A percentile compares a stretch with the other conserved stretches of the same genome.
Conservation (phyloP, 64 coral and sea anemone genomes). For the Trachythela sp. region DNA sequence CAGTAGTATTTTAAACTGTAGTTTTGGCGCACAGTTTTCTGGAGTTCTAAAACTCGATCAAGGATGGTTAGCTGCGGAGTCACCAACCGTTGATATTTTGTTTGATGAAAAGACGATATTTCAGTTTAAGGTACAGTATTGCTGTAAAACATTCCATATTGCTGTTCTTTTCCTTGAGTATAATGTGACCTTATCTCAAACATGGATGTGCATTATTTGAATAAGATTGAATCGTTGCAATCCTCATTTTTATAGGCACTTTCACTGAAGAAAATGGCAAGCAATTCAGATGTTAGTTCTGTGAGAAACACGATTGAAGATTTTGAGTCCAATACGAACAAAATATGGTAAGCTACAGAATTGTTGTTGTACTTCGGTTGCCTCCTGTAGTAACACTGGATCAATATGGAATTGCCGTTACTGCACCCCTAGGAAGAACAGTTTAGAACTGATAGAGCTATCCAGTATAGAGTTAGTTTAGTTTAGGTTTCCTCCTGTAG, state of each 20-base stretch:
- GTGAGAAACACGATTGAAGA: background rate
- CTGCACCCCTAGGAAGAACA: no score
- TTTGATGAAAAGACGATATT: background rate
- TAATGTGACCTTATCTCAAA: background rate
- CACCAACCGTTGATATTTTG: background rate
- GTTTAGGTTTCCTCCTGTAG: no score
- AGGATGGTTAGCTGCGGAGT: background rate
- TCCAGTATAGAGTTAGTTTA: no score
- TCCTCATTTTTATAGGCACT: background rate
- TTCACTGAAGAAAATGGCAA: background rate
- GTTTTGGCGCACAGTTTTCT: constrained; percentile 12
- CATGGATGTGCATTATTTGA: no score
- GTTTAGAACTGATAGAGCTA: no score
- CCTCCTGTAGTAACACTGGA: no score
- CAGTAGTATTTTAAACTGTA: background rate
- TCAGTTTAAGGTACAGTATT: background rate
- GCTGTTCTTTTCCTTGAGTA: background rate
- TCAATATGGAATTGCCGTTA: no score
- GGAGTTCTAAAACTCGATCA: background rate
- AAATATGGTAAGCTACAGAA: background rate
- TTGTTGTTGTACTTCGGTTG: no score
- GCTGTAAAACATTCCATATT: no score
- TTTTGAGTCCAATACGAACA: background rate
- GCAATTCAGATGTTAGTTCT: background rate
- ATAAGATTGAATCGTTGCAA: no score